These are phyloP conservation scores for Ctenosaura bakeri DNA, from an alignment of 2,797 vertebrate genomes.

Conservation along the genomic window DNA sequence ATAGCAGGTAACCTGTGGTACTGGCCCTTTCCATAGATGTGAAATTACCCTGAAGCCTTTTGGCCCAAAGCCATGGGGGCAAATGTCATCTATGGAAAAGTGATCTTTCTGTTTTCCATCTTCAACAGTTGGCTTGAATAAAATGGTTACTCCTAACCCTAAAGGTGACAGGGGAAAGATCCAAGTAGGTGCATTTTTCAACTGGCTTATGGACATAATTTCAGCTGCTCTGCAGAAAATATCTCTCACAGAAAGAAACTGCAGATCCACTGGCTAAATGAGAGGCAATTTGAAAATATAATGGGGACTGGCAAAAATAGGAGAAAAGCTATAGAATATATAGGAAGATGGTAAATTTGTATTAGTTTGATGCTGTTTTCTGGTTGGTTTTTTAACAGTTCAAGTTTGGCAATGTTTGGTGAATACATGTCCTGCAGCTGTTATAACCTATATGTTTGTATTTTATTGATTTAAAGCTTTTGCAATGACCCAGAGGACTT, in stretches of 20 bases:
- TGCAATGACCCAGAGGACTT: background rate
- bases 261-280: slow-evolving; percentile 40
- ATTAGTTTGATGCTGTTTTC: background rate
- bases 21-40: slow-evolving; percentile 18
- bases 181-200: slow-evolving; percentile 31
- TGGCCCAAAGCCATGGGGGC: slow-evolving; percentile 30
- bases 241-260: slow-evolving; percentile 53
- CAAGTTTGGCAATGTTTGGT: background rate
- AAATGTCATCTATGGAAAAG: slow-evolving; percentile 26
- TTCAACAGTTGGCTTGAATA: background rate
- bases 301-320: slow-evolving; percentile 62
- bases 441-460: background rate
- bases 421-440: background rate
- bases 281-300: slow-evolving; percentile 51
- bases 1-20: slow-evolving; percentile 37
- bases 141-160: slow-evolving; percentile 20
- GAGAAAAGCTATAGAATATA: background rate
- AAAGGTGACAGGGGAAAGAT: slow-evolving; percentile 41
- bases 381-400: background rate
- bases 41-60: slow-evolving; percentile 40
- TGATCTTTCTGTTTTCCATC: slow-evolving; percentile 31
- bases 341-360: background rate
- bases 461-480: background rate
- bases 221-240: slow-evolving; percentile 60
- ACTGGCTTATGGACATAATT: slow-evolving; percentile 13